Evolutionary conservation across 1,140 invertebrate species (phyloP), one percentile per base, ranked within the genome.

Genomic region (Trichonephila clavata): DNA sequence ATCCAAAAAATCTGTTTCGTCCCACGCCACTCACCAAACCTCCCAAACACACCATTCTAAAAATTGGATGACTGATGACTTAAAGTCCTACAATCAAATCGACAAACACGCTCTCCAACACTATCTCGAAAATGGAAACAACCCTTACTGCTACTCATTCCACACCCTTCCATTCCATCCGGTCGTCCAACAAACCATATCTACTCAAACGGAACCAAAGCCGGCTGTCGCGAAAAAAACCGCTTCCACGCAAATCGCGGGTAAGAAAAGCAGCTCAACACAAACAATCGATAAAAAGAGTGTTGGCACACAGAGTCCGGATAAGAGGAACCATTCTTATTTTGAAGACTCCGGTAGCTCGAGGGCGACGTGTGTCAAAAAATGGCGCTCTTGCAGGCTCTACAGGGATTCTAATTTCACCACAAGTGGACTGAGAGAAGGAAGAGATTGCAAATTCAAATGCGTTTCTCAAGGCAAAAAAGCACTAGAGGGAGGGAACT

Each of bases 191-290:
- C 39, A 57, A 57, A 57, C 81, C 10, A 13, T 43, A 24, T 83
- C 27, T 7, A 83, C 81, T 50, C 81, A 83, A 83, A 83, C 81
- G 6, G 81, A 83, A 21, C 43, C n/a, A 8, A 83, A 83, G 50
- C 8, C 43, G 14, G 8, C 20, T n/a, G 39, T 59, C 21, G 39
- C 43, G 18, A 83, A 83, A 57, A 83, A 57, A 24, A 83, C 81
- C 8, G 50, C 24, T 24, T 50, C 81, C 43, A 83, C 81, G 8
- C 81, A 83, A 83, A n/a, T 16, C 18, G 81, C 43, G 2, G 43
- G 50, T n/a, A 83, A 83, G 43, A 83, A n/a, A 20, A 83, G 50
- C 43, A 59, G 20, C 24, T 50, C 81, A 13, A 57, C 81, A 6
- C 81, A 83, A 57, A 83, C 81, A 20, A 27, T 77, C 16, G 43